Evolutionary conservation across 2,888 invertebrate genomes (phyloP).

Genomic region (Kryphioiulus occultus): DNA sequence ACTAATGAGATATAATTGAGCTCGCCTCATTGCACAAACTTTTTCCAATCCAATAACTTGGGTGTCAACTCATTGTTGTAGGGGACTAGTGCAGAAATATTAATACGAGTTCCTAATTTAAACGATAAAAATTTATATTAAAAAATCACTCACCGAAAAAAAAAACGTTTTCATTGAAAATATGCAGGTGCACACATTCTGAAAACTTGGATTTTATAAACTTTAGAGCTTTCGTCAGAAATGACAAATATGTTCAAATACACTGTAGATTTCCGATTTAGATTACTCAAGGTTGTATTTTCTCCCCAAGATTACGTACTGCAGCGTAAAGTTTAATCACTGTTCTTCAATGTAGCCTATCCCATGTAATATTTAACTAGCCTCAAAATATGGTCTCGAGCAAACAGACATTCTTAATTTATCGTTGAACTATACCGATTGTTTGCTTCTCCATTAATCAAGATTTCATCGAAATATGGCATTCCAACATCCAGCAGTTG

Average conservation of each 20-base stretch:
- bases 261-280: too few species aligned
- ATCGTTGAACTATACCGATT: background rate
- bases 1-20: constrained; percentile 42
- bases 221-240: too few species aligned
- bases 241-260: too few species aligned
- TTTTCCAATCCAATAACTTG: constrained; percentile 21
- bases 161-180: too few species aligned
- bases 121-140: background rate
- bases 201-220: too few species aligned
- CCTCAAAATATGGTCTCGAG: background rate
- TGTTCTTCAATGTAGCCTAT: too few species aligned
- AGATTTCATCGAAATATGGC: constrained; percentile 31
- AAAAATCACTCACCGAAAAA: too few species aligned
- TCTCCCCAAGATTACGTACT: background rate
- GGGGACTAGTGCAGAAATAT: background rate
- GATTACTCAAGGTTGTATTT: background rate
- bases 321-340: background rate
- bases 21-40: constrained; percentile 27
- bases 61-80: background rate
- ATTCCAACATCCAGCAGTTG: background rate
- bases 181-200: too few species aligned
- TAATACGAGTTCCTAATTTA: background rate
- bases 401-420: background rate
- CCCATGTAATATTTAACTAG: background rate
- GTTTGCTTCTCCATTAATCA: constrained; percentile 28